Base-by-base conservation (phyloP, 1,140 invertebrate genomes). In the Drosophila arizonae region DNA sequence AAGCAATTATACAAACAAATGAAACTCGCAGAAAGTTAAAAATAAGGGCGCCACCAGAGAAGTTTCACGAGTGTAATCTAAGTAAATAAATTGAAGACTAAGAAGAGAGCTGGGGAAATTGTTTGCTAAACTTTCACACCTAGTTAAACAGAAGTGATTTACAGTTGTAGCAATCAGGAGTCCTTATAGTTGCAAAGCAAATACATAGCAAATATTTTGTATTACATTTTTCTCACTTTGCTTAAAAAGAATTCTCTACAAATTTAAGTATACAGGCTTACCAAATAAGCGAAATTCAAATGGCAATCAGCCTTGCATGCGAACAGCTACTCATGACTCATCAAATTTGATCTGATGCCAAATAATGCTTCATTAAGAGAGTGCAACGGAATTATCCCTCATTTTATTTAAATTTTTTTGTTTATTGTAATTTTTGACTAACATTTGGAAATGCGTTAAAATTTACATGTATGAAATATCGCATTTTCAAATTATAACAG, bases 1-100 rank as follows among this genome's bases (percentile, higher is more conserved):
- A 79, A 76, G 65, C 78, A 79, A 76, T 87, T 72, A 72, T 46
- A 54, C 69, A 72, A 76, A 81, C 67, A 85, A 66, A 69, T 74
- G 69, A 81, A 69, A 76, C 63, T 79, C 61, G 45, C 54, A 63
- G 66, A 60, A 70, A 43, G 67, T 71, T 77, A 24, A 50, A 63
- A 81, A 75, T 75, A 70, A 45, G 48, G 39, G 72, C 30, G n/a
- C 33, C 58, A 55, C 48, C 64, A 70, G 75, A 65, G 63, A 46
- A 36, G 39, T 24, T 13, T 8, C 1, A 61, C 33, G 21, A 41
- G 36, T 6, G 30, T 26, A 30, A 15, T 17, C 21, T 57, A n/a
- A 26, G 21, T 13, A 26, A 43, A n/a, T 17, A 36, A 36, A 17
- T 9, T 15, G 52, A 17, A 4, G 2, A 5, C 15, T 15, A 15